Conservation (phyloP, 2,113 vertebrate species). For the Otus sunia region DNA sequence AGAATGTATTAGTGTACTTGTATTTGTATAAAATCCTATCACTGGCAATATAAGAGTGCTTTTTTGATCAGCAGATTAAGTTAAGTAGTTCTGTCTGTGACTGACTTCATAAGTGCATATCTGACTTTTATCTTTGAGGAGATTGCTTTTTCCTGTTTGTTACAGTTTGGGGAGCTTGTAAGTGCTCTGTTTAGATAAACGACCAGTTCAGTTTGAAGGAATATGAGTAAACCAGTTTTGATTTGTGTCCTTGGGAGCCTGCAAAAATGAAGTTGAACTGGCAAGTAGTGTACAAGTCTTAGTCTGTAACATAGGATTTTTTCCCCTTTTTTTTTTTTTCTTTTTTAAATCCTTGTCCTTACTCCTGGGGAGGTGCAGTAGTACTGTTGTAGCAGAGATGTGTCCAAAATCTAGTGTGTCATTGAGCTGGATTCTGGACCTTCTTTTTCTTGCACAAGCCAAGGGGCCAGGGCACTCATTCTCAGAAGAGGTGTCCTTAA, state of each 20-base stretch:
- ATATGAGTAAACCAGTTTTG: background rate
- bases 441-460: background rate
- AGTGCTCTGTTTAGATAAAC: background rate
- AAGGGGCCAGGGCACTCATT: accelerated
- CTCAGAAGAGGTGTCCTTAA: background rate
- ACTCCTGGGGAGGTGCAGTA: background rate
- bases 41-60: background rate
- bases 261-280: background rate
- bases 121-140: background rate
- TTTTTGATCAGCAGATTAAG: background rate
- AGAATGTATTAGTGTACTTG: background rate
- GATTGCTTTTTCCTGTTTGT: background rate
- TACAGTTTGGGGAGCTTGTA: background rate
- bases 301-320: background rate
- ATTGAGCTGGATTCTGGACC: background rate
- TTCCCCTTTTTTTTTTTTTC: background rate
- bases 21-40: background rate
- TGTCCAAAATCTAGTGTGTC: background rate
- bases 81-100: background rate
- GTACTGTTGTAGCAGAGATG: background rate
- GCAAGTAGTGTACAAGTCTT: background rate
- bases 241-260: background rate
- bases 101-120: background rate
- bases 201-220: background rate
- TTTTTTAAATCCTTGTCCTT: background rate